phyloP scores from a whole-genome alignment of 2,888 invertebrate species.

The Drosophila incognita region DNA sequence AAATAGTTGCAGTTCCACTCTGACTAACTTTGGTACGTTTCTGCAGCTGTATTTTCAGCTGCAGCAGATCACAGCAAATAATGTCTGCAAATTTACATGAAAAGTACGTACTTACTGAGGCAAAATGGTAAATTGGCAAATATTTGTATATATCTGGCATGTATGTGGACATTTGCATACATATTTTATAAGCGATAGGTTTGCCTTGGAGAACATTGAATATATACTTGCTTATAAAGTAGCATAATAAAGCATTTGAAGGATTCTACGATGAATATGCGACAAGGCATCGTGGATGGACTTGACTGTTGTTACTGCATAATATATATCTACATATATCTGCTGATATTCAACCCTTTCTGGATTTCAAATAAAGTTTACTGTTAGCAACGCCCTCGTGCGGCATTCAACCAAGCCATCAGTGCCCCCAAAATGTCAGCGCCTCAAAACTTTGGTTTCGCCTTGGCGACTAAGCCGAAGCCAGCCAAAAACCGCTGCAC shows the following conservation, averaged over 20 bases:
- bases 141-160: not conserved
- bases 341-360: not conserved
- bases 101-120: not conserved
- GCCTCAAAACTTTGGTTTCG: constrained; percentile 55
- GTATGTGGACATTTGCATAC: not conserved
- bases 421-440: constrained; percentile 62
- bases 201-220: accelerated
- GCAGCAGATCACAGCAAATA: constrained; percentile 17
- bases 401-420: constrained; percentile 28
- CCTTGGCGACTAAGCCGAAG: constrained; percentile 54
- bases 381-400: constrained; percentile 14
- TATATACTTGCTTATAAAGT: not conserved
- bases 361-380: constrained; percentile 15
- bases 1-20: constrained; percentile 36
- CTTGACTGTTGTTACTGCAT: not conserved
- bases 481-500: constrained; percentile 60
- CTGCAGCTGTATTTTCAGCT: constrained; percentile 18
- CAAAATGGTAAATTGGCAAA: constrained; percentile 5
- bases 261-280: not conserved
- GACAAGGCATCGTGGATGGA: not conserved
- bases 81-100: constrained; percentile 2
- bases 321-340: not conserved
- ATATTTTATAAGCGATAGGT: not conserved
- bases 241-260: not conserved
- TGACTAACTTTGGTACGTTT: constrained; percentile 28